These are phyloP conservation scores for Cyprinus carpio DNA, from an alignment of 2,113 vertebrate genomes.

Conservation along the genomic window DNA sequence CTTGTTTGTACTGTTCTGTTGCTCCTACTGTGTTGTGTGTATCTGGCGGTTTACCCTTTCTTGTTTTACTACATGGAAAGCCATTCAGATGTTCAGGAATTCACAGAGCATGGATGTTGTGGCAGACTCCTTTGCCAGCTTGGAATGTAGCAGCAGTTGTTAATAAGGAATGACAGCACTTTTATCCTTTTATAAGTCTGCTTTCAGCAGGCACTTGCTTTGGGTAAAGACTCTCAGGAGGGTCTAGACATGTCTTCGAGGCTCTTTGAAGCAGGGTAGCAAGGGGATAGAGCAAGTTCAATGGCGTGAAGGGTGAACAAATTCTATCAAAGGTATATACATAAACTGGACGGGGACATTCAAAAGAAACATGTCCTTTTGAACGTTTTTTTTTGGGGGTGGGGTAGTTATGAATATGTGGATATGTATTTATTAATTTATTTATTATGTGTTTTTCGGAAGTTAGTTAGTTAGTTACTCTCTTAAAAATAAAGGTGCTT, in stretches of 20 bases:
- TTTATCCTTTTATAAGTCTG: constrained; percentile 4
- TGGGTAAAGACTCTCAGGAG: background rate
- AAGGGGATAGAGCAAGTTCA: background rate
- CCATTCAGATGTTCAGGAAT: background rate
- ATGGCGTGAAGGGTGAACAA: background rate
- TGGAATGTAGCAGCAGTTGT: background rate
- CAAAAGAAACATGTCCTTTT: background rate
- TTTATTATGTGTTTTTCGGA: no score
- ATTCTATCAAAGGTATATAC: background rate
- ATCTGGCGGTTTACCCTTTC: background rate
- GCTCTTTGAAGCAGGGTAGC: background rate
- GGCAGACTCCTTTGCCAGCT: background rate
- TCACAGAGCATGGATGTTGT: background rate
- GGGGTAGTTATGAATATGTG: no score
- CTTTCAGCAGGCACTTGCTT: background rate
- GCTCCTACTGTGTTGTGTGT: background rate
- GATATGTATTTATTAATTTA: no score
- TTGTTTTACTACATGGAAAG: constrained; percentile 8
- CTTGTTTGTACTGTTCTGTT: background rate
- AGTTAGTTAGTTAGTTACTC: no score
- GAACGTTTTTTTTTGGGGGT: background rate
- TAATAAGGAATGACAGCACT: background rate
- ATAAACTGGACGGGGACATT: background rate
- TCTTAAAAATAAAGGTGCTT: no score
- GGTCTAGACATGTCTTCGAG: background rate